These are phyloP conservation scores for Procapra przewalskii DNA, from an alignment of 2,113 vertebrate genomes.

Conservation along the genomic window DNA sequence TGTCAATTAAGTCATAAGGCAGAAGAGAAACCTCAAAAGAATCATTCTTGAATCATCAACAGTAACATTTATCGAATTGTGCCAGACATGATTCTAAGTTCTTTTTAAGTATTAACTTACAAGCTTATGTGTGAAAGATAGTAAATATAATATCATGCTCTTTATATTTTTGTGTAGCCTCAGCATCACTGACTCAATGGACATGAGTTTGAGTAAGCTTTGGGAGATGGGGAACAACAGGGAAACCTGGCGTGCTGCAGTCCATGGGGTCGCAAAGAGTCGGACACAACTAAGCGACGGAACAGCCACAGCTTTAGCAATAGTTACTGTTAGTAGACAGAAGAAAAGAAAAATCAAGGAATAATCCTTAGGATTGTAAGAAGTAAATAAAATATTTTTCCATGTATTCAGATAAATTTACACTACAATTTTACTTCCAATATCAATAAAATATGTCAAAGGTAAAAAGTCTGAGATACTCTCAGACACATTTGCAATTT, in stretches of 20 bases:
- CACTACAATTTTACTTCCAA: background rate
- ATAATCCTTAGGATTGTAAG: background rate
- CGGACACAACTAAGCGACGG: accelerated
- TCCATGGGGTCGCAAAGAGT: background rate
- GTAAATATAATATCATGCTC: background rate
- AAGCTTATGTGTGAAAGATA: background rate
- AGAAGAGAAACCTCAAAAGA: background rate
- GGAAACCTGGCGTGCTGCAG: background rate
- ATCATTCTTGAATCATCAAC: background rate
- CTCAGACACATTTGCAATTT: background rate
- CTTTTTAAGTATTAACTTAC: background rate
- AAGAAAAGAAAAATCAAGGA: background rate
- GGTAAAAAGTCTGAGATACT: background rate
- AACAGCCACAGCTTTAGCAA: background rate
- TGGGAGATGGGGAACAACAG: background rate
- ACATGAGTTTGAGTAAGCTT: background rate
- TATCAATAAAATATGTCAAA: background rate
- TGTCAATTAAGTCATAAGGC: background rate
- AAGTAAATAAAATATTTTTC: background rate
- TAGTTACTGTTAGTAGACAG: background rate
- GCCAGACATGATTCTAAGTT: background rate
- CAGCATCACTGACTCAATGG: background rate
- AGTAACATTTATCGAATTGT: background rate
- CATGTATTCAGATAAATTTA: background rate
- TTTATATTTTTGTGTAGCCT: background rate